A percentile compares a stretch with the other conserved stretches of the same genome.
These are phyloP conservation scores for Dione juno DNA, from an alignment of 2,888 invertebrate genomes.

Conservation along the genomic window DNA sequence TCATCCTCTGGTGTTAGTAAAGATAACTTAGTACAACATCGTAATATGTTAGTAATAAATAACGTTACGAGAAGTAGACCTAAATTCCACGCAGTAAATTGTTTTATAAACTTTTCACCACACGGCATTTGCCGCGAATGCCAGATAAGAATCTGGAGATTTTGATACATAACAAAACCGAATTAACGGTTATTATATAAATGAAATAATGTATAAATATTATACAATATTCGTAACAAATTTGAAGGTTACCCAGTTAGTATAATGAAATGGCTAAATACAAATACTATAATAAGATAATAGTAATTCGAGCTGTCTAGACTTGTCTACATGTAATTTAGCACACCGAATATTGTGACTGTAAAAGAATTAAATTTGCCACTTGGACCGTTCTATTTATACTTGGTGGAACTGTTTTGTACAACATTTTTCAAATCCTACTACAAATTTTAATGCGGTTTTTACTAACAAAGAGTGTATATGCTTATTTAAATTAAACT, in stretches of 20 bases:
- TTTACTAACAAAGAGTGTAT: too few species aligned
- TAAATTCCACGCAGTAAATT: background rate
- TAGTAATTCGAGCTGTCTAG: constrained; percentile 22
- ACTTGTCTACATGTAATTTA: constrained; percentile 7
- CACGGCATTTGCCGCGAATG: background rate
- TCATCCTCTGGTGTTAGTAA: too few species aligned
- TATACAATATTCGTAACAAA: background rate
- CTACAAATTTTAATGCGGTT: too few species aligned
- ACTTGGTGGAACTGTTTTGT: background rate
- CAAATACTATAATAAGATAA: constrained; percentile 25
- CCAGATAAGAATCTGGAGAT: background rate
- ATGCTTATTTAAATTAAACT: too few species aligned
- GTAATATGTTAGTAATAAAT: background rate
- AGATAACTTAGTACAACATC: too few species aligned
- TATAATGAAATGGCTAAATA: constrained; percentile 4
- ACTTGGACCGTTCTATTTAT: background rate
- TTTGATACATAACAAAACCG: background rate
- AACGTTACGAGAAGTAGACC: background rate
- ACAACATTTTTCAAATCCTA: too few species aligned
- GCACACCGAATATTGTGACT: background rate
- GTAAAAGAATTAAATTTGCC: background rate
- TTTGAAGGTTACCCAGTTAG: constrained; percentile 14
- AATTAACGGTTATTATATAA: background rate
- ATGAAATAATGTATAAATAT: background rate
- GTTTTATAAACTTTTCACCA: background rate